Evolutionary conservation across 2,888 invertebrate genomes (phyloP).

Genomic region (Aspidiotus rigidus): DNA sequence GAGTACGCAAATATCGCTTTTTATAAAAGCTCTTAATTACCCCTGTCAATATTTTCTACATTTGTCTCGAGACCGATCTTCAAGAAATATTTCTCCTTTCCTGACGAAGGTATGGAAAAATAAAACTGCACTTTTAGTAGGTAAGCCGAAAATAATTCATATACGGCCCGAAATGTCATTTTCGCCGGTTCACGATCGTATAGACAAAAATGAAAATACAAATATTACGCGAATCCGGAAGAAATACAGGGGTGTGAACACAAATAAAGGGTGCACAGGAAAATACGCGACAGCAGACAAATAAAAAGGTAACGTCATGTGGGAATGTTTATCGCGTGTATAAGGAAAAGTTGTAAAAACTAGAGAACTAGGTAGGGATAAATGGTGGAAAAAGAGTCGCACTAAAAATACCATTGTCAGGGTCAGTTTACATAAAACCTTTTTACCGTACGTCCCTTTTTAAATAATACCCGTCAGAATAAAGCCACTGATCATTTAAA

Average conservation of each 20-base stretch:
- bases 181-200: no score
- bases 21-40: no score
- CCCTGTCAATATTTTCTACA: no score
- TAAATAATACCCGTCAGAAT: slow-evolving; percentile 32
- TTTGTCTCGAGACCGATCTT: no score
- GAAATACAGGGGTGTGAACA: background rate
- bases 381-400: slow-evolving; percentile 18
- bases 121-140: background rate
- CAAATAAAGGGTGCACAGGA: background rate
- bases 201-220: no score
- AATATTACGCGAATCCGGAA: no score
- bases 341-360: slow-evolving; percentile 29
- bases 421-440: slow-evolving; percentile 31
- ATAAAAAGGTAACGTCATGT: slow-evolving; percentile 29
- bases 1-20: no score
- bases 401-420: slow-evolving; percentile 31
- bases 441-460: slow-evolving; percentile 32
- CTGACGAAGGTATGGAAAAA: no score
- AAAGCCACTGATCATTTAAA: slow-evolving; percentile 25
- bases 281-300: slow-evolving; percentile 11
- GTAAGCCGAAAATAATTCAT: background rate
- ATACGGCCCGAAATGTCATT: background rate
- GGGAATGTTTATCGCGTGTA: slow-evolving; percentile 25
- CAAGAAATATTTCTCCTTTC: no score
- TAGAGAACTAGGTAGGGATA: slow-evolving; percentile 9